phyloP scores from a whole-genome alignment of 2,888 invertebrate species.

The Orthosia cruda region DNA sequence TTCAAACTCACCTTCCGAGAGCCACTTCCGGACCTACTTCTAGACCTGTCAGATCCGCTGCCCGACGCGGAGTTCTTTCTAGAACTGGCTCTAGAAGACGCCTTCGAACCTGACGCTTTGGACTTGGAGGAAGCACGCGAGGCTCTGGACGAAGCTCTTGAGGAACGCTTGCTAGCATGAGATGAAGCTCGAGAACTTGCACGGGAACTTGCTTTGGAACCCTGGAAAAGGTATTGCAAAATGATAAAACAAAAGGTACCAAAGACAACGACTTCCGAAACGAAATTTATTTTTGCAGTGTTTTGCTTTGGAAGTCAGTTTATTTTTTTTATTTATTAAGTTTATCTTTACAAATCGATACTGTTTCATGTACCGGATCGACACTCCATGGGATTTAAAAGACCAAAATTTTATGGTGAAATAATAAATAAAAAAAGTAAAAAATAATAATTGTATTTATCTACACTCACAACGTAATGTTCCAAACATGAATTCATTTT shows the following conservation, averaged over 20 bases:
- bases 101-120: constrained; percentile 82
- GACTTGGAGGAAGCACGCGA: constrained; percentile 76
- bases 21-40: constrained; percentile 85
- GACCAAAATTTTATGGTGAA: too few relatives aligned
- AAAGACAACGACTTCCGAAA: too few relatives aligned
- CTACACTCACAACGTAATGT: too few relatives aligned
- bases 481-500: too few relatives aligned
- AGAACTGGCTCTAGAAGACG: constrained; percentile 83
- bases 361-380: too few relatives aligned
- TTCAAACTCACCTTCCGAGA: constrained; percentile 80
- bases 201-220: constrained; percentile 82
- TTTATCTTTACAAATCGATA: too few relatives aligned
- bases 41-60: constrained; percentile 83
- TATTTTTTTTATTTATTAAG: neutral
- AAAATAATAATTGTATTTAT: too few relatives aligned
- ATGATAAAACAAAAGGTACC: too few relatives aligned
- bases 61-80: constrained; percentile 80
- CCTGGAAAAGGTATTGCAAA: constrained; percentile 70
- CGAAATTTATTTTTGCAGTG: too few relatives aligned
- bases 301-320: too few relatives aligned
- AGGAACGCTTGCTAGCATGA: constrained; percentile 69
- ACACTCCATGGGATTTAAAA: too few relatives aligned
- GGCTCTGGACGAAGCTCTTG: constrained; percentile 71
- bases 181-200: constrained; percentile 84
- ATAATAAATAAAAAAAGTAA: neutral